Evolutionary conservation across 2,797 vertebrate genomes (phyloP).

Genomic region (Gallinago solitaria): DNA sequence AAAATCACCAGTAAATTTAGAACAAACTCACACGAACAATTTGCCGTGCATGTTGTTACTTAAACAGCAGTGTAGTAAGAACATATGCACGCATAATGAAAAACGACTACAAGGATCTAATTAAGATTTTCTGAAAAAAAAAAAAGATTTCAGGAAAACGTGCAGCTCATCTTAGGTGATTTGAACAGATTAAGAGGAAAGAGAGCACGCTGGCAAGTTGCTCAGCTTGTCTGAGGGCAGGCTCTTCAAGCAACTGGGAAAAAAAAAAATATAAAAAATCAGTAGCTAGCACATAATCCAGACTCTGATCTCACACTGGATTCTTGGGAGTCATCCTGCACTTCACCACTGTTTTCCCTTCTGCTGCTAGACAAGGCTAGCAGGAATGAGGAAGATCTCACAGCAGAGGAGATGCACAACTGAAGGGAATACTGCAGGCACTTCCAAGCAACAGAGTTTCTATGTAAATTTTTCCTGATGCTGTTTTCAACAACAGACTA

Average conservation of each 20-base stretch:
- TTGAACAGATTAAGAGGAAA: background rate
- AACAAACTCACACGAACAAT: background rate
- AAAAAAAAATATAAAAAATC: no score
- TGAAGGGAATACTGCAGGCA: background rate
- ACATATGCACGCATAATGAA: background rate
- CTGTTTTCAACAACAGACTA: background rate
- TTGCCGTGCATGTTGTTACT: background rate
- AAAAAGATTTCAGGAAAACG: background rate
- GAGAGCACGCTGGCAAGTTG: background rate
- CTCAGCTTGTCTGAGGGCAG: no score
- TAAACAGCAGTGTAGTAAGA: conserved; percentile 8
- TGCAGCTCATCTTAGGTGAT: background rate
- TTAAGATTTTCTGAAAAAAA: background rate
- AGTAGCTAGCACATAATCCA: background rate
- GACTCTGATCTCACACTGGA: background rate
- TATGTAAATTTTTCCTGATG: background rate
- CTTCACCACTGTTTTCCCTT: background rate
- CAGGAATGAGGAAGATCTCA: background rate
- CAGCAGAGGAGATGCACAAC: background rate
- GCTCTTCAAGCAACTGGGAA: no score
- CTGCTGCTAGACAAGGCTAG: background rate
- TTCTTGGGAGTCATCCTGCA: background rate
- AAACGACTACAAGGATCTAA: background rate
- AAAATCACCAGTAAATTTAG: conserved; percentile 52
- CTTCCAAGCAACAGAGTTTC: background rate